Base-by-base conservation (phyloP, 2,797 vertebrate species). In the Takifugu rubripes region DNA sequence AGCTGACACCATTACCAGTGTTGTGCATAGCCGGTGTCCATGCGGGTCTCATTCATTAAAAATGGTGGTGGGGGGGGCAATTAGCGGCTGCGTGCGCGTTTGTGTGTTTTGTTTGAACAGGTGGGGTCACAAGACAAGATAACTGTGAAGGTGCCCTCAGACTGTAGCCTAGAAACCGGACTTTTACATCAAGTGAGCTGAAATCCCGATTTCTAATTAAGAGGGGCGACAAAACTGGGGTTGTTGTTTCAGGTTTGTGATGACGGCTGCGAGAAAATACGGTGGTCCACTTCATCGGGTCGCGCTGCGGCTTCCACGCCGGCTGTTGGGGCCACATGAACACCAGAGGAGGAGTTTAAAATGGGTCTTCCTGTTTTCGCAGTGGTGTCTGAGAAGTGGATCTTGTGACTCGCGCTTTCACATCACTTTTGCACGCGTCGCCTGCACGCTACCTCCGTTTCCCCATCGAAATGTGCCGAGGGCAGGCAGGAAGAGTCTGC, bases 331-430 rank as follows among this genome's bases (percentile, higher is more conserved):
- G 5, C 21, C 25, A 55, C 54, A 63, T 59, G 3, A 59, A 66
- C 21, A 55, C 31, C 53, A 25, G n/a, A 44, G 24, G 43, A 47
- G 44, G 63, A 21, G 60, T 65, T 54, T 44, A 55, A 71, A 49
- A 44, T 25, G 29, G 5, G 5, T 50, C 72, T 84, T 85, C 78
- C 79, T 75, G 65, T 85, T 85, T 79, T 52, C 67, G 73, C 54
- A 45, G 64, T 59, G 7, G 25, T 21, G 17, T 63, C 24, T 71
- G 52, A 73, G 74, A 81, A 68, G 72, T 61, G 54, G 66, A 61
- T 64, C 59, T n/a, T 69, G 56, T 75, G 59, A 72, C 53, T 45
- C 55, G 31, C 52, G 54, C 75, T 84, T 81, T 87, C 77, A 78
- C 70, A 68, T 79, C 52, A 24, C 16, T 21, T 46, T n/a, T 21